phyloP scores from a whole-genome alignment of 1,140 invertebrate genomes.

The Drosophila azteca region DNA sequence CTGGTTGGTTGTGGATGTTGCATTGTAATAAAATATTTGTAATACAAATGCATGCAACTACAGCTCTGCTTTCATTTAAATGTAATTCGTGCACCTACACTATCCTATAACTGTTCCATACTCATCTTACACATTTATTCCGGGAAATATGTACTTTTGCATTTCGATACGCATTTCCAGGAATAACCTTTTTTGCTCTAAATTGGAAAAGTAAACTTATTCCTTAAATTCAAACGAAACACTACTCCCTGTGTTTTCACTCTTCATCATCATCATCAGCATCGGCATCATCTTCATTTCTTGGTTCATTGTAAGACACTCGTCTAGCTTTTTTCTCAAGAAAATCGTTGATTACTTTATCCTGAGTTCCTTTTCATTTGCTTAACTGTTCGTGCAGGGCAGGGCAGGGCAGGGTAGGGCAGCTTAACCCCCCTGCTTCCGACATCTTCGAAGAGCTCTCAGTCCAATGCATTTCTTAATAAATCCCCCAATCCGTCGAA shows the following conservation, averaged over 20 bases:
- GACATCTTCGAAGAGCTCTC: neutral
- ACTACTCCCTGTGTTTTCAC: neutral
- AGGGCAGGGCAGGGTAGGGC: neutral
- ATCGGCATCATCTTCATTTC: conserved; percentile 5
- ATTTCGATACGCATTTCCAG: neutral
- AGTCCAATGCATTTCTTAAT: conserved; percentile 61
- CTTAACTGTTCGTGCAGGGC: conserved; percentile 19
- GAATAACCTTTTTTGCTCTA: neutral
- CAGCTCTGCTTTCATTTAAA: no score
- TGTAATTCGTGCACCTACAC: no score
- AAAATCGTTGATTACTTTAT: conserved; percentile 63
- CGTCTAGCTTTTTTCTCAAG: conserved; percentile 19
- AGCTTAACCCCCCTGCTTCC: conserved; percentile 4
- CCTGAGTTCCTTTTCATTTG: conserved; percentile 57
- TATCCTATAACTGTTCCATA: no score
- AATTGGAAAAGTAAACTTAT: conserved; percentile 3
- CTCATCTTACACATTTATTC: neutral
- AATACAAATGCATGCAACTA: no score
- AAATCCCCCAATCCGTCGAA: conserved; percentile 54
- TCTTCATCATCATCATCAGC: conserved; percentile 1
- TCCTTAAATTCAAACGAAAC: conserved; percentile 42
- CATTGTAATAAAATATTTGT: no score
- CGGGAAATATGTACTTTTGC: neutral
- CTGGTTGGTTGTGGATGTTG: no score
- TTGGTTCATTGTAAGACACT: conserved; percentile 36